These are phyloP conservation scores for Philereme transversata DNA, from an alignment of 2,888 invertebrate species.

Conservation along the genomic window DNA sequence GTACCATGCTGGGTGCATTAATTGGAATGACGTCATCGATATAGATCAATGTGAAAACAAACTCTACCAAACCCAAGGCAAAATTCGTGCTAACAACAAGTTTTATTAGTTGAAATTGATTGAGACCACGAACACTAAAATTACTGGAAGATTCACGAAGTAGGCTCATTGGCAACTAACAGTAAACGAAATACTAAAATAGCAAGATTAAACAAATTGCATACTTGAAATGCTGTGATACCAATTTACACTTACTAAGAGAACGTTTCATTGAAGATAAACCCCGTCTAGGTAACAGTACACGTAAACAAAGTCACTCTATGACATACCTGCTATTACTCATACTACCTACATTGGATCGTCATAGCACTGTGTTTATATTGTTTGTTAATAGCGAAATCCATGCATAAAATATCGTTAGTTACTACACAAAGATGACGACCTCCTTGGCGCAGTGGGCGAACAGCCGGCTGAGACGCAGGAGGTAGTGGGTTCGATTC, in stretches of 20 bases:
- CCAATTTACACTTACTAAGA: background rate
- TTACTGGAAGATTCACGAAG: no score
- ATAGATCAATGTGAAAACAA: background rate
- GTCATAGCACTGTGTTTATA: slow-evolving; percentile 1
- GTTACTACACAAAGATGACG: no score
- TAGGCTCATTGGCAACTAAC: no score
- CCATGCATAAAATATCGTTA: background rate
- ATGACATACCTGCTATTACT: slow-evolving; percentile 18
- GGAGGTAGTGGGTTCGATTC: no score
- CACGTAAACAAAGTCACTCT: slow-evolving; percentile 19
- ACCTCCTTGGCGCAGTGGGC: no score
- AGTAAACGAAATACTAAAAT: no score
- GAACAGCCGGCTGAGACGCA: no score
- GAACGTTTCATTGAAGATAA: slow-evolving; percentile 2
- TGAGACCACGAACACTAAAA: background rate
- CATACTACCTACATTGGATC: slow-evolving; percentile 8
- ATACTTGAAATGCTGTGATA: no score
- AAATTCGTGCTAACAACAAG: background rate
- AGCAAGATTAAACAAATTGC: no score
- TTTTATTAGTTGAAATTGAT: background rate
- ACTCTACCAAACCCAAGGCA: background rate
- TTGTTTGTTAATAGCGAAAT: background rate
- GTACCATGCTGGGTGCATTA: slow-evolving; percentile 44
- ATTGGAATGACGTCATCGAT: slow-evolving; percentile 53
- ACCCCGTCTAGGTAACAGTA: slow-evolving; percentile 10